These are phyloP conservation scores for Rhinogobius similis DNA, from an alignment of 2,113 vertebrate species.

Conservation along the genomic window DNA sequence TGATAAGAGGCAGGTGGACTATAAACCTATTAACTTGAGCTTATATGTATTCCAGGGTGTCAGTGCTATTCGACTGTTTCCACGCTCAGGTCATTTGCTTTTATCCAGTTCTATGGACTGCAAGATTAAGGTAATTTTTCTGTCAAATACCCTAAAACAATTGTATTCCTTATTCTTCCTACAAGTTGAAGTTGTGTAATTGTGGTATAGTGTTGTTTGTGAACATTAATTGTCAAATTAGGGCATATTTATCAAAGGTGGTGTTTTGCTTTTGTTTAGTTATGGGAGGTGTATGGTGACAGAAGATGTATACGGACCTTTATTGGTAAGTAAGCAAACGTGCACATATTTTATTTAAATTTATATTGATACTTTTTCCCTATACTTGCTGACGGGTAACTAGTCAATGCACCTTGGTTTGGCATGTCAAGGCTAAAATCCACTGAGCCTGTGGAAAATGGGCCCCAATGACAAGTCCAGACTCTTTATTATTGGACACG, in stretches of 20 bases:
- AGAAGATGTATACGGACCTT: slow-evolving; percentile 93
- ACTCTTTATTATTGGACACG: slow-evolving; percentile 38
- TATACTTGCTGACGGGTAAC: background rate
- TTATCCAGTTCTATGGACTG: slow-evolving; percentile 97
- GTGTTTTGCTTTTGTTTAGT: slow-evolving; percentile 65
- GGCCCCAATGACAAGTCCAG: slow-evolving; percentile 22
- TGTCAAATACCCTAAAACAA: background rate
- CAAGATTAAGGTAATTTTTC: slow-evolving; percentile 90
- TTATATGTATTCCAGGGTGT: slow-evolving; percentile 81
- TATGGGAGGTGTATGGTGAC: slow-evolving; percentile 98
- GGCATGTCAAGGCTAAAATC: slow-evolving; percentile 5
- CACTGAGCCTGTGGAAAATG: slow-evolving; percentile 30
- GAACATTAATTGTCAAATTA: background rate
- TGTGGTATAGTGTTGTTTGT: background rate
- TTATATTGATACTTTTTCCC: background rate
- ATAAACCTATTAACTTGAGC: background rate
- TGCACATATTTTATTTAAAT: background rate
- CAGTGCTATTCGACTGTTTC: slow-evolving; percentile 94
- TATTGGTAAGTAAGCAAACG: slow-evolving; percentile 83
- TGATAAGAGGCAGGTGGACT: background rate
- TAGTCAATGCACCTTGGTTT: background rate
- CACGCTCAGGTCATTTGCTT: slow-evolving; percentile 91
- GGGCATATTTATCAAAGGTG: background rate
- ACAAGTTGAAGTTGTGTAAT: background rate
- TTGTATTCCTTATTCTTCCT: background rate